These are phyloP conservation scores for Zosterops borbonicus DNA, from an alignment of 2,113 vertebrate genomes.

Conservation along the genomic window DNA sequence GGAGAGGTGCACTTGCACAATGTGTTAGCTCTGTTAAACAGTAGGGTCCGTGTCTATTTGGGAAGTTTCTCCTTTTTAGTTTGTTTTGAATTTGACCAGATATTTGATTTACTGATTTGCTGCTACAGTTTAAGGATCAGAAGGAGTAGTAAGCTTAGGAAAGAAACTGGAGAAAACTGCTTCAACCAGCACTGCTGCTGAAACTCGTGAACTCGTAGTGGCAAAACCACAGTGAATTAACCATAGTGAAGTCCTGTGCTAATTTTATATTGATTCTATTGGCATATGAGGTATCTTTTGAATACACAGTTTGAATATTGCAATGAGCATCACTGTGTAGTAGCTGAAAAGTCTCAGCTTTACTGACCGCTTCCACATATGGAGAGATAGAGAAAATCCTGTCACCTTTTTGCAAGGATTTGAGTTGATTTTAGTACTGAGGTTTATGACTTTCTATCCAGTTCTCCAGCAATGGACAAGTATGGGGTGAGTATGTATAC, in stretches of 20 bases:
- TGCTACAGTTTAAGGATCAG: neutral
- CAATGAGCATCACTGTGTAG: neutral
- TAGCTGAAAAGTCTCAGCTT: neutral
- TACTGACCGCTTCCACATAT: fast-evolving
- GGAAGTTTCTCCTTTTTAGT: neutral
- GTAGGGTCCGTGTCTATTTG: neutral
- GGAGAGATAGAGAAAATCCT: neutral
- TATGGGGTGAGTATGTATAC: fast-evolving
- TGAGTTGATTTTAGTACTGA: neutral
- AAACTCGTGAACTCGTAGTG: neutral
- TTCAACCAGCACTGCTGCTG: neutral
- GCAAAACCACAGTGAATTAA: neutral
- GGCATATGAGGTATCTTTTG: neutral
- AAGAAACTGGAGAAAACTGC: neutral
- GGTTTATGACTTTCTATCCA: neutral
- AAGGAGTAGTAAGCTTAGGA: neutral
- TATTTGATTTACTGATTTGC: neutral
- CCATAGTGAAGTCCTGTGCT: neutral
- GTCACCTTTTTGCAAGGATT: neutral
- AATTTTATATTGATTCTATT: neutral
- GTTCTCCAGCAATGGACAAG: neutral
- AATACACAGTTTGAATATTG: neutral
- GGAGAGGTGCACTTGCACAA: neutral
- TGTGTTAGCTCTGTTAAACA: neutral
- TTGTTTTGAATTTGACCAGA: neutral